Base-by-base conservation (phyloP, 1,140 invertebrate species). In the Wasmannia auropunctata region DNA sequence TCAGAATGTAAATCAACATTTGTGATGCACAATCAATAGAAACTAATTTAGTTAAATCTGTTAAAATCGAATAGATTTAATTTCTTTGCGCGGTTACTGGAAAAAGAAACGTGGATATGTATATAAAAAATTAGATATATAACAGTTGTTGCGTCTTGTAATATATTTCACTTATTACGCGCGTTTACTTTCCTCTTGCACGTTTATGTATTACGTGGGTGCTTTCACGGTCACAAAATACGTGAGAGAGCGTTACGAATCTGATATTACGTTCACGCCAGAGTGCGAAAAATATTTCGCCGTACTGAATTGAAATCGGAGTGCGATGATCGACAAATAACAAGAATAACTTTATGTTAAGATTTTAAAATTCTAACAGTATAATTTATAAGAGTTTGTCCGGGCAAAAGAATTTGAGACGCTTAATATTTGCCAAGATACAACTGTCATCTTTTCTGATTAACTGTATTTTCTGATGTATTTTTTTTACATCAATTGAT, bases 141-240 rank as follows among this genome's bases (percentile, higher is more conserved):
- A 49, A 67, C 16, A 84, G 37, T 46, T 43, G n/a, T 49, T 72
- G 70, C 84, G 83, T 56, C 40, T 87, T 85, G 81, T 89, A 88
- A 75, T 43, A 67, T 43, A 60, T 43, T 62, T 88, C 62, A n/a
- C n/a, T n/a, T n/a, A n/a, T n/a, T n/a, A n/a, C n/a, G n/a, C 25
- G 19, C 62, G n/a, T 49, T 69, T 40, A 11, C 31, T 65, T 58
- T 76, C 51, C 22, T 85, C 46, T 79, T 19, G 37, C 10, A 19
- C 14, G 34, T 58, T 49, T 11, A 67, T 19, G 51, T 70, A 54
- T 69, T 63, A 56, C 46, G 31, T 49, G 67, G 54, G 25, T 49
- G 43, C 63, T 88, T 79, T 88, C 88, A 84, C 51, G 88, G 87
- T 43, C 87, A 83, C 84, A 70, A 88, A 88, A 88, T 56, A 25